Evolutionary conservation across 2,797 vertebrate species (phyloP), one percentile per base, ranked within the genome.

Genomic region (Siniperca undulata): DNA sequence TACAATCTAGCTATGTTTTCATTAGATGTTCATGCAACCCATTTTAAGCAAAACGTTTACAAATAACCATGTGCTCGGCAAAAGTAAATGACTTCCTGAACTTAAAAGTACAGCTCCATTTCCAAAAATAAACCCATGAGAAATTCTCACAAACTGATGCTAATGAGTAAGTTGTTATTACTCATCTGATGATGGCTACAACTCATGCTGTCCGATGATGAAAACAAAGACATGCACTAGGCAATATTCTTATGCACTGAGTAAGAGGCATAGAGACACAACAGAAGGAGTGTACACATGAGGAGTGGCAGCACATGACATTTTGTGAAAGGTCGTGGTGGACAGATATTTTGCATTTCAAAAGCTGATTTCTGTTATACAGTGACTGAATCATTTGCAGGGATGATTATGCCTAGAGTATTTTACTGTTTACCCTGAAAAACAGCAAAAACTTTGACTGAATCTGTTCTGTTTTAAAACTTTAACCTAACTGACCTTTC

Each of bases 111-210:
- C 19, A 12, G 52, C 75, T 27, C n/a, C 34, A 36, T 34, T 27
- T 66, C 91, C 58, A 79, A 83, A 90, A 93, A 93, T 91, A 93
- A 77, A 58, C 74, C 46, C 84, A 58, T 93, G 92, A 88, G 93
- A 94, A 91, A 20, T 58, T 90, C 82, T 82, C 77, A 84, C 70
- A 86, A 65, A 60, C 30, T 12, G 24, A 1, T 0, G 20, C 22
- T 17, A 14, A 36, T 52, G 66, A 79, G 24, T 53, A 22, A 20
- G 50, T 40, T 60, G 17, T 75, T 69, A 19, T 82, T 64, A 17
- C 42, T 77, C 52, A 59, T 83, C 22, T 27, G 70, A 71, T 19
- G 24, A 56, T 30, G 67, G 62, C 24, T 46, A 24, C 58, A 44
- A 56, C 27, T 68, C 50, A 27, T 0, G 27, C 38, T 58, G 40